Evolutionary conservation across 2,113 vertebrate genomes (phyloP).

Genomic region (Chaetura pelagica): DNA sequence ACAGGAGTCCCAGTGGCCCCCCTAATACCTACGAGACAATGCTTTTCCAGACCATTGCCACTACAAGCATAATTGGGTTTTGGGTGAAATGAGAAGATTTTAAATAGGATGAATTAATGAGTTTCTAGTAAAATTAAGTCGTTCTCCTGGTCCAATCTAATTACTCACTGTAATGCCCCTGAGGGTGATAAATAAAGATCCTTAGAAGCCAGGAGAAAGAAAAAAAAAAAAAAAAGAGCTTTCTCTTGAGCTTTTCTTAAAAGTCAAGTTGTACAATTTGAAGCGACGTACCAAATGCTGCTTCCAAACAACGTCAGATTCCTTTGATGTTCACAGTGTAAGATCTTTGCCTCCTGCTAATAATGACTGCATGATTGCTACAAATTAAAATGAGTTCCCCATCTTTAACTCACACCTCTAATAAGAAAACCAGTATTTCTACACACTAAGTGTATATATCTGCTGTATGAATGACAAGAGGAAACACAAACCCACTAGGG

Average conservation of each 20-base stretch:
- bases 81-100: slow-evolving; percentile 60
- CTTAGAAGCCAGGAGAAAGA: background rate
- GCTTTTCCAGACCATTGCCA: slow-evolving; percentile 55
- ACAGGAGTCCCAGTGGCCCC: background rate
- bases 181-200: slow-evolving; percentile 47
- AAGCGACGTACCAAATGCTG: slow-evolving; percentile 3
- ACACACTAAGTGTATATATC: background rate
- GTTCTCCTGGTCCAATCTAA: slow-evolving; percentile 68
- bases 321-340: background rate
- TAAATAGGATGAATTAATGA: slow-evolving; percentile 74
- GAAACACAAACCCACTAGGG: background rate
- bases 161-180: slow-evolving; percentile 40
- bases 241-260: slow-evolving; percentile 25
- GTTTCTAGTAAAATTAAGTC: slow-evolving; percentile 77
- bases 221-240: background rate
- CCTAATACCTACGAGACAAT: background rate
- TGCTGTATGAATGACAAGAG: background rate
- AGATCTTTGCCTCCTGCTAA: background rate
- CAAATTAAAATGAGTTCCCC: slow-evolving; percentile 1
- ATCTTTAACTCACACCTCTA: background rate
- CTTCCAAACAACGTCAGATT: slow-evolving; percentile 12
- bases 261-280: slow-evolving; percentile 27
- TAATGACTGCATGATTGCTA: background rate
- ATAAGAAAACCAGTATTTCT: background rate
- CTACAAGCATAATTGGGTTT: slow-evolving; percentile 67